A percentile compares a stretch with the other conserved stretches of the same genome.
phyloP scores from a whole-genome alignment of 2,113 vertebrate genomes.

The Nansenia antarctica region DNA sequence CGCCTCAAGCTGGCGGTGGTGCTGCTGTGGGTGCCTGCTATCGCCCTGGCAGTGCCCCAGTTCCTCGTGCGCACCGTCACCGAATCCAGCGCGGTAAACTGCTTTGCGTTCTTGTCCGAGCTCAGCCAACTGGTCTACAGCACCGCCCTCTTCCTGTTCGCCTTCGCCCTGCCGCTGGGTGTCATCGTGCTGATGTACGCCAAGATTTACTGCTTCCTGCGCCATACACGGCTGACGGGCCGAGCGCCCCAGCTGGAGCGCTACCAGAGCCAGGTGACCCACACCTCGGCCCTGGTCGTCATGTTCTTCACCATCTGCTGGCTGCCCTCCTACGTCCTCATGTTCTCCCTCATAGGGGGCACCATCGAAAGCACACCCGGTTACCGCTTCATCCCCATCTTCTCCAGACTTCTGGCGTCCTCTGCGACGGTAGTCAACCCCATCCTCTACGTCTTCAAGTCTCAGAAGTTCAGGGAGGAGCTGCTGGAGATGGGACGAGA shows the following conservation, averaged over 20 bases:
- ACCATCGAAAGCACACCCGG: not conserved
- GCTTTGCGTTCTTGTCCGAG: slow-evolving; percentile 74
- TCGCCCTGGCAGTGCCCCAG: slow-evolving; percentile 72
- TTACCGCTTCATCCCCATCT: slow-evolving; percentile 46
- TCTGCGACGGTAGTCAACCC: slow-evolving; percentile 75
- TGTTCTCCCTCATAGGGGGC: slow-evolving; percentile 68
- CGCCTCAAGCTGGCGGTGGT: slow-evolving; percentile 47
- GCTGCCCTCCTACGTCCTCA: slow-evolving; percentile 76
- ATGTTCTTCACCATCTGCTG: slow-evolving; percentile 76
- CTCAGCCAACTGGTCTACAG: slow-evolving; percentile 74
- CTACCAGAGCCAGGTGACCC: slow-evolving; percentile 77
- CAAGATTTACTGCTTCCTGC: slow-evolving; percentile 74
- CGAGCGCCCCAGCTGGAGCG: slow-evolving; percentile 65
- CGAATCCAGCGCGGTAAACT: slow-evolving; percentile 43
- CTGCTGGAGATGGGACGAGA: slow-evolving; percentile 51
- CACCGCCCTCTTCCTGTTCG: slow-evolving; percentile 69
- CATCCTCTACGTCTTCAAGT: slow-evolving; percentile 72
- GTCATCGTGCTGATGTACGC: slow-evolving; percentile 73
- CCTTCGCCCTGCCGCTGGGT: slow-evolving; percentile 71
- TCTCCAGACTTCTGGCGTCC: slow-evolving; percentile 67
- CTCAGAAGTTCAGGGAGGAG: slow-evolving; percentile 73
- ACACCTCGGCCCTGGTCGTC: slow-evolving; percentile 75
- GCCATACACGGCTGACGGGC: slow-evolving; percentile 35
- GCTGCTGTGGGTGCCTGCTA: slow-evolving; percentile 70
- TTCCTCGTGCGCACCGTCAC: slow-evolving; percentile 68